Conservation (phyloP, 2,888 invertebrate species). For the Euspilapteryx auroguttella region DNA sequence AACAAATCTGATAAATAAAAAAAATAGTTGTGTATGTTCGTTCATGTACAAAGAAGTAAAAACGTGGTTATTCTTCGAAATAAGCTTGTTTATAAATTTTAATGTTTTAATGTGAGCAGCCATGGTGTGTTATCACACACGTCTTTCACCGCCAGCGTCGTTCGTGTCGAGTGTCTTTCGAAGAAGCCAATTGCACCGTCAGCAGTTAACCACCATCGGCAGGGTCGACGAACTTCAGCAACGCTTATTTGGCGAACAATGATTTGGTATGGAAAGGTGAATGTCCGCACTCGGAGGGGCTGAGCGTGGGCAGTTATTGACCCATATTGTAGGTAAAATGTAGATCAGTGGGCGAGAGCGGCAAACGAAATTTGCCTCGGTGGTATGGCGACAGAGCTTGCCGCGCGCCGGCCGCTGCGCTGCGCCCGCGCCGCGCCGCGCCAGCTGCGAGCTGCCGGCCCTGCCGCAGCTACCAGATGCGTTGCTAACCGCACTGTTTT, state of each 20-base stretch:
- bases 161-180: slow-evolving; percentile 42
- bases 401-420: slow-evolving; percentile 12
- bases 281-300: slow-evolving; percentile 53
- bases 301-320: slow-evolving; percentile 61
- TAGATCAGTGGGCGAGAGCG: slow-evolving; percentile 63
- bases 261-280: slow-evolving; percentile 60
- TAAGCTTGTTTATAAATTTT: too few relatives aligned
- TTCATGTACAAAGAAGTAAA: too few relatives aligned
- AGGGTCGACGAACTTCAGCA: slow-evolving; percentile 39
- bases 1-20: too few relatives aligned
- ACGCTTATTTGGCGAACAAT: slow-evolving; percentile 59
- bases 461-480: too few relatives aligned
- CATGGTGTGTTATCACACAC: background rate
- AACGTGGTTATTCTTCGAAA: too few relatives aligned
- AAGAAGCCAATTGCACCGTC: slow-evolving; percentile 32
- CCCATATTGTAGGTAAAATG: slow-evolving; percentile 60
- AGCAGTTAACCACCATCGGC: slow-evolving; percentile 31
- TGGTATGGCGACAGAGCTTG: slow-evolving; percentile 18
- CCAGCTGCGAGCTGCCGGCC: too few relatives aligned
- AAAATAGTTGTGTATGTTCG: too few relatives aligned
- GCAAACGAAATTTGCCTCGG: slow-evolving; percentile 47
- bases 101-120: too few relatives aligned
- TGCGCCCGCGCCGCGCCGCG: too few relatives aligned
- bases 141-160: background rate
- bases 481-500: too few relatives aligned